Evolutionary conservation across 2,797 vertebrate genomes (phyloP).

Genomic region (Enteromius mattozi): DNA sequence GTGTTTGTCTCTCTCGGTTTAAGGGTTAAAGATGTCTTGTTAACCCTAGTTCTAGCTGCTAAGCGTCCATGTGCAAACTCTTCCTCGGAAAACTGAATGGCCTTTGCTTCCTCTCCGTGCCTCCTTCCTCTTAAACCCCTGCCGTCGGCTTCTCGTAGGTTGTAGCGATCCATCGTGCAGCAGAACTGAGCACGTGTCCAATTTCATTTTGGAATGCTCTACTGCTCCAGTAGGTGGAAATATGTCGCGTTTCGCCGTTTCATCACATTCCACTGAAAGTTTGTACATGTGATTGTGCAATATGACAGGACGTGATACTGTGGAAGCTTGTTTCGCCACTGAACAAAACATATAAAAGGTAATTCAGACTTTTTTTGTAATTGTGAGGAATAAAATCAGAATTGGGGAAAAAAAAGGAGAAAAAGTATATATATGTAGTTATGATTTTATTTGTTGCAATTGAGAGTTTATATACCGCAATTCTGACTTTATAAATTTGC

Average conservation of each 20-base stretch:
- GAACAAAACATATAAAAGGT: neutral
- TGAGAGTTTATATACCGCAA: neutral
- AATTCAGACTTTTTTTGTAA: neutral
- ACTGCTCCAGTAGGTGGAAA: neutral
- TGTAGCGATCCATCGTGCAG: conserved; percentile 12
- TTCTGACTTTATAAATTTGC: too few relatives aligned
- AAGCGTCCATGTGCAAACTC: conserved; percentile 46
- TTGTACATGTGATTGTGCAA: neutral
- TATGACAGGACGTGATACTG: conserved; percentile 22
- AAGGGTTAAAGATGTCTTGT: conserved; percentile 22
- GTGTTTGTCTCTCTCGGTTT: neutral
- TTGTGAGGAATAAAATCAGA: neutral
- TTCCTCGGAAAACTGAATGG: conserved; percentile 71
- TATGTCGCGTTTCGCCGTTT: neutral
- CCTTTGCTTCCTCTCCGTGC: conserved; percentile 78
- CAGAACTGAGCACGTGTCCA: conserved; percentile 36
- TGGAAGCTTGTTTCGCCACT: neutral
- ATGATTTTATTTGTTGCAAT: neutral
- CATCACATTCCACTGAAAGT: conserved; percentile 3
- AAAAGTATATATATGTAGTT: neutral
- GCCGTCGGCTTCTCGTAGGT: conserved; percentile 31
- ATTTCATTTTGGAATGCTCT: neutral
- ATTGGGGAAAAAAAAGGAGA: neutral
- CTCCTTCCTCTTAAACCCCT: conserved; percentile 66
- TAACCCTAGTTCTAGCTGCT: conserved; percentile 38